These are phyloP conservation scores for Rattus rattus DNA, from an alignment of 2,113 vertebrate species.

Conservation along the genomic window DNA sequence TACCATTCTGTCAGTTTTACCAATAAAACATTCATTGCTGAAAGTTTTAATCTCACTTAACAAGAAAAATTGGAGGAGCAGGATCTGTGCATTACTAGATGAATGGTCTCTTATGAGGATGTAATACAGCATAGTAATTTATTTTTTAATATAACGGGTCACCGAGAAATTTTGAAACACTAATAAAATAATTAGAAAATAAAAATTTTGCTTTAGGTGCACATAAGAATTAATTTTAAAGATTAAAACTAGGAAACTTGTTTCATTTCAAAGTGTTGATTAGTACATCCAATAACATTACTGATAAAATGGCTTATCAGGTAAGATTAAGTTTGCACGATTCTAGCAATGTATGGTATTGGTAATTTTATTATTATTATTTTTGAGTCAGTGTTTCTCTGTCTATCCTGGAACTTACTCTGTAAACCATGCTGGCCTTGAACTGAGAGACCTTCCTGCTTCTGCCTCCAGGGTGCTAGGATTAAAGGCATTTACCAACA, in stretches of 20 bases:
- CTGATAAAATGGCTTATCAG: not conserved
- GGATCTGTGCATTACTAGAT: not conserved
- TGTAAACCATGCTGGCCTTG: not conserved
- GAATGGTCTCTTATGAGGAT: not conserved
- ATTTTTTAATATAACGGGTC: not conserved
- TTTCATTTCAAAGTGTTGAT: constrained; percentile 26
- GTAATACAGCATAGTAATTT: constrained; percentile 1
- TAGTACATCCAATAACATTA: not conserved
- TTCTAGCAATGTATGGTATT: not conserved
- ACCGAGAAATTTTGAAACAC: not conserved
- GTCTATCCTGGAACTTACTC: not conserved
- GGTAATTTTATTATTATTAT: not conserved
- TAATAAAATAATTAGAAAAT: not conserved
- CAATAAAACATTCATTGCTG: constrained; percentile 26
- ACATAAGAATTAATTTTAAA: constrained; percentile 11
- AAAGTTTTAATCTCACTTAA: not conserved
- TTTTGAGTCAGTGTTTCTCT: not conserved
- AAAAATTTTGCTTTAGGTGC: not conserved
- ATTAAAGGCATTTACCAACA: not conserved
- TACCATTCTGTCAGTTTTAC: not conserved
- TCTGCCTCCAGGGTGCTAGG: not conserved
- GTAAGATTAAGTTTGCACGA: constrained; percentile 33
- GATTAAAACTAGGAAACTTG: not conserved
- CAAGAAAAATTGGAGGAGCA: not conserved
- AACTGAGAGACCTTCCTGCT: not conserved